A percentile compares a stretch with the other conserved stretches of the same genome.
Conservation (phyloP, 2,888 invertebrate species). For the Diadromus collaris region DNA sequence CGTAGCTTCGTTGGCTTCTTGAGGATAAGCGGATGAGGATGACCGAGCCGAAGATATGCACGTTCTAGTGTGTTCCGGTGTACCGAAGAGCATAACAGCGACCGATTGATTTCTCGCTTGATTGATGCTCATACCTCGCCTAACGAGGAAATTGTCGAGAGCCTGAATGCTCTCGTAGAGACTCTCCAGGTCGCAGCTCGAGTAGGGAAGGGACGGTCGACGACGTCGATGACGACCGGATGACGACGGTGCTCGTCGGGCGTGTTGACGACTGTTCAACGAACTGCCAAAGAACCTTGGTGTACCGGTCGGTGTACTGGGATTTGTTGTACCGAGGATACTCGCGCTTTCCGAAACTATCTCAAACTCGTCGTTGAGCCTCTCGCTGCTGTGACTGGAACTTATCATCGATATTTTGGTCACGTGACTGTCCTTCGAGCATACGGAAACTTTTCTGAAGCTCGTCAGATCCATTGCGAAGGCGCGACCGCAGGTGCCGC, state of each 20-base stretch:
- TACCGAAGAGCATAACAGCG: slow-evolving; percentile 68
- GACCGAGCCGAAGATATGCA: slow-evolving; percentile 47
- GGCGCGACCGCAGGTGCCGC: slow-evolving; percentile 61
- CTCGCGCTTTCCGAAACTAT: slow-evolving; percentile 70
- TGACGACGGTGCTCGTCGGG: neutral
- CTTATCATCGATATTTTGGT: slow-evolving; percentile 67
- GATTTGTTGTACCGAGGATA: slow-evolving; percentile 51
- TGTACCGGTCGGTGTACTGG: slow-evolving; percentile 52
- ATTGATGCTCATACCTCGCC: slow-evolving; percentile 50
- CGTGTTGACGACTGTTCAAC: neutral
- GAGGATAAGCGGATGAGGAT: slow-evolving; percentile 2
- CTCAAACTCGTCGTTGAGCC: slow-evolving; percentile 71
- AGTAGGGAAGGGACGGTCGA: slow-evolving; percentile 56
- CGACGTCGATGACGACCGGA: slow-evolving; percentile 39
- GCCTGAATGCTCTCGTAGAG: slow-evolving; percentile 73
- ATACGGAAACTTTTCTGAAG: slow-evolving; percentile 65
- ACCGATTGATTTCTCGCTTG: slow-evolving; percentile 59
- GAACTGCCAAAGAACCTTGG: slow-evolving; percentile 36
- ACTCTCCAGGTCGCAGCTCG: slow-evolving; percentile 71
- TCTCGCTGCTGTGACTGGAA: slow-evolving; percentile 70
- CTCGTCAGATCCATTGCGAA: slow-evolving; percentile 14
- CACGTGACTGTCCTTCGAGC: slow-evolving; percentile 69
- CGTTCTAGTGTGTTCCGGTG: slow-evolving; percentile 63
- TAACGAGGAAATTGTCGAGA: slow-evolving; percentile 72
- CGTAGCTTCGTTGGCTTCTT: slow-evolving; percentile 53